A percentile compares a stretch with the other conserved stretches of the same genome.
Conservation (phyloP, 2,113 vertebrate genomes). For the Tychaedon coryphoeus region DNA sequence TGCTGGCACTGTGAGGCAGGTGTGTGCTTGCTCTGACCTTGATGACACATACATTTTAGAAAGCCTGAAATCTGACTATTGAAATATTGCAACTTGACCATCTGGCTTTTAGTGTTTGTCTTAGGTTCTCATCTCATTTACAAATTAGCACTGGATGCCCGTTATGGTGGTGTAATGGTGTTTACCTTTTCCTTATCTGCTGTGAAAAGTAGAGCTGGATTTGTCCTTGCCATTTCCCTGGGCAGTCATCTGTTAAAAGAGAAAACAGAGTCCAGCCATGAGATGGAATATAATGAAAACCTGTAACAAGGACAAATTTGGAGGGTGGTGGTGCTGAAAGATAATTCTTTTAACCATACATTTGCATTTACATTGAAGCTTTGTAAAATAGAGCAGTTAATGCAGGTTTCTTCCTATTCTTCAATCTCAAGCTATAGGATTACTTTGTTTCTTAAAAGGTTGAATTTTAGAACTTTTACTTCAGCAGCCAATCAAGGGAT, state of each 20-base stretch:
- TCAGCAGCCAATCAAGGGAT: not conserved
- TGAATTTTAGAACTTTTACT: not conserved
- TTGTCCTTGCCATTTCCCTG: not conserved
- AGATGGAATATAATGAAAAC: not conserved
- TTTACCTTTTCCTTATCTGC: not conserved
- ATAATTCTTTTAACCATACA: not conserved
- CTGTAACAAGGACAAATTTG: not conserved
- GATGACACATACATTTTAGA: not conserved
- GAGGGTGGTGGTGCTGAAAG: not conserved
- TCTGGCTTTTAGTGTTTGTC: not conserved
- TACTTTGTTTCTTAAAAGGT: not conserved
- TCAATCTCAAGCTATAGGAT: not conserved
- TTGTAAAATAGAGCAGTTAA: not conserved
- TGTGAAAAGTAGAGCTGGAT: not conserved
- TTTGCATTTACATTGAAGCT: not conserved
- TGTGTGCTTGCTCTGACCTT: not conserved
- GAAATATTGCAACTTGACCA: not conserved
- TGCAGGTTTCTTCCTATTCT: not conserved
- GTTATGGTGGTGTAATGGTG: not conserved
- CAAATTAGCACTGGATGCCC: not conserved
- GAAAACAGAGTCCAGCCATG: not conserved
- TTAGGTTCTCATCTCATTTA: not conserved
- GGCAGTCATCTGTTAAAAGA: not conserved
- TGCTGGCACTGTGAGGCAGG: not conserved
- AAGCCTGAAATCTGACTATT: not conserved